Percentiles rank a stretch among this genome's conserved stretches.
phyloP scores from a whole-genome alignment of 2,797 vertebrate genomes.

The Austrolebias charrua region DNA sequence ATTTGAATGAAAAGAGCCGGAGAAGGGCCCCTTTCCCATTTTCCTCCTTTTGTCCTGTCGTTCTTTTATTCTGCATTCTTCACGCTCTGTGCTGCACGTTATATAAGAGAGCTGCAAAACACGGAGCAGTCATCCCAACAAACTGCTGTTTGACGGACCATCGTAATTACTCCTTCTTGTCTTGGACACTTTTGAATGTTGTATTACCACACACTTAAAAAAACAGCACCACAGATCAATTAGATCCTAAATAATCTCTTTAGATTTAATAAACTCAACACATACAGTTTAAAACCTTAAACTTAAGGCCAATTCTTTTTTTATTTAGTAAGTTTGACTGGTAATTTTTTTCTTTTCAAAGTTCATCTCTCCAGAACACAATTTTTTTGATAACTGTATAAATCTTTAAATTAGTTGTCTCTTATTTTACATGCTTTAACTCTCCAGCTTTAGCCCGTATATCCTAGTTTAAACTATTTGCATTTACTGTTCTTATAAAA shows the following conservation, averaged over 20 bases:
- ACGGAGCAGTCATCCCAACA: conserved; percentile 9
- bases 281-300: background rate
- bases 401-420: no score
- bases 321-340: no score
- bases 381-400: no score
- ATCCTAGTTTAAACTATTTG: no score
- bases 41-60: conserved; percentile 47
- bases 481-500: no score
- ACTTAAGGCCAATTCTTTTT: background rate
- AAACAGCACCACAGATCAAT: background rate
- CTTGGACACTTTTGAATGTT: background rate
- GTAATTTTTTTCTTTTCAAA: no score
- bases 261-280: background rate
- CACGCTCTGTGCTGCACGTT: conserved; percentile 49
- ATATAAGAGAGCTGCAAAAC: conserved; percentile 45
- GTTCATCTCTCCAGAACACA: no score
- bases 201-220: background rate
- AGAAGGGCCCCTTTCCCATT: conserved; percentile 39
- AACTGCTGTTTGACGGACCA: conserved; percentile 9
- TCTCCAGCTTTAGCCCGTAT: no score
- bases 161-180: background rate
- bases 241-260: background rate
- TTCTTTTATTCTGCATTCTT: conserved; percentile 57
- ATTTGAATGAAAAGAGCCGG: conserved; percentile 63
- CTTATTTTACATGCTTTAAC: no score